These are phyloP conservation scores for Lepidostoma basale DNA, from an alignment of 1,140 invertebrate species.

Conservation along the genomic window DNA sequence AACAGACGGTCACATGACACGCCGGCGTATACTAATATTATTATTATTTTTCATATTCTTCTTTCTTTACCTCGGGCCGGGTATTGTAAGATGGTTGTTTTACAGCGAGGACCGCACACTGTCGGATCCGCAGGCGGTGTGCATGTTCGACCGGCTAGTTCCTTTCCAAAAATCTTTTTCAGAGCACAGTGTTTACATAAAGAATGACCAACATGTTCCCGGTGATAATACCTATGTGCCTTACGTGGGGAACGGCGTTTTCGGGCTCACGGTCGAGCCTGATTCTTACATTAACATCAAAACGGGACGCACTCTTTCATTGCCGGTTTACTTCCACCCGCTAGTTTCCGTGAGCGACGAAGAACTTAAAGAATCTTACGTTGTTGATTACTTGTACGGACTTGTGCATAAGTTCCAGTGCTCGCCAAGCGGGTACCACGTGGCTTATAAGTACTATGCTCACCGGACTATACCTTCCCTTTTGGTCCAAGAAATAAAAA, in stretches of 20 bases:
- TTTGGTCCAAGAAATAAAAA: conserved; percentile 79
- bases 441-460: conserved; percentile 76
- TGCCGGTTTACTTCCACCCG: conserved; percentile 76
- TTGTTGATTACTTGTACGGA: conserved; percentile 72
- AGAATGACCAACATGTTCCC: conserved; percentile 41
- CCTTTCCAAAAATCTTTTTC: conserved; percentile 64
- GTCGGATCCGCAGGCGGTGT: conserved; percentile 64
- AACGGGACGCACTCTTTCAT: conserved; percentile 71
- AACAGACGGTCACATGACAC: conserved; percentile 67
- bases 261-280: conserved; percentile 69
- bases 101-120: conserved; percentile 52
- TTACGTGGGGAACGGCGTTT: conserved; percentile 80
- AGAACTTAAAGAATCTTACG: conserved; percentile 64
- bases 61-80: conserved; percentile 70
- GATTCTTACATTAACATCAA: conserved; percentile 73
- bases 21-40: conserved; percentile 69
- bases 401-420: conserved; percentile 73
- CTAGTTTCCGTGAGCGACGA: conserved; percentile 67
- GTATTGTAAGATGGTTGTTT: conserved; percentile 68
- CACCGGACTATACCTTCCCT: conserved; percentile 77
- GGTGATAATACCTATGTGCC: conserved; percentile 66
- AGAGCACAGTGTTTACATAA: conserved; percentile 73
- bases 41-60: conserved; percentile 65
- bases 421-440: conserved; percentile 67
- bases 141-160: conserved; percentile 68